Evolutionary conservation across 1,140 invertebrate genomes (phyloP).

Genomic region (Aphelenchoides avenae): DNA sequence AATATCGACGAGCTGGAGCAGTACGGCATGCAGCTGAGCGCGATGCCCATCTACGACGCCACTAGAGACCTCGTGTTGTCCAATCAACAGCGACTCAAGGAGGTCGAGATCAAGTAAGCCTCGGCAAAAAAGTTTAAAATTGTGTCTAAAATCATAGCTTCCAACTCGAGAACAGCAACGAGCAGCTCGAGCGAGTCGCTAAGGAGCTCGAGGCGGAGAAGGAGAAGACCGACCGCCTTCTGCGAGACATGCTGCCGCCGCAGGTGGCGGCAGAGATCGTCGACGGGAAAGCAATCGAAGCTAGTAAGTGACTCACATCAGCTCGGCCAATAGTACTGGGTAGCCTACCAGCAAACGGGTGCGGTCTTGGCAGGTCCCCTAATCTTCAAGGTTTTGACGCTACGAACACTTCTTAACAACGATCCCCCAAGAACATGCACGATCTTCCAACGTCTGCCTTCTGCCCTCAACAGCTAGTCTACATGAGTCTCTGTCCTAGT

Average conservation of each 20-base stretch:
- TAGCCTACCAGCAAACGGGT: neutral
- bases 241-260: slow-evolving; percentile 34
- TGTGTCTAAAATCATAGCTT: slow-evolving; percentile 60
- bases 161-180: slow-evolving; percentile 83
- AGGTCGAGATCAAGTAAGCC: slow-evolving; percentile 71
- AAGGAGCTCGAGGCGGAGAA: slow-evolving; percentile 88
- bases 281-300: slow-evolving; percentile 40
- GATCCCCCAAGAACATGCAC: neutral
- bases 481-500: neutral
- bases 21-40: slow-evolving; percentile 79
- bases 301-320: neutral
- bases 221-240: slow-evolving; percentile 78
- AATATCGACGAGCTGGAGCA: slow-evolving; percentile 40
- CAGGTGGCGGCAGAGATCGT: slow-evolving; percentile 46
- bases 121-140: neutral
- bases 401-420: neutral
- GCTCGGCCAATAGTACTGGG: neutral
- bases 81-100: slow-evolving; percentile 93
- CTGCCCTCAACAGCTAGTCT: too few species aligned
- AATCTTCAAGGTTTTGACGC: neutral
- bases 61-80: slow-evolving; percentile 90
- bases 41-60: slow-evolving; percentile 91
- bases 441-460: too few species aligned
- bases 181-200: slow-evolving; percentile 89
- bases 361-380: neutral